phyloP scores from a whole-genome alignment of 2,797 vertebrate species.

The Syngnathus rostellatus region DNA sequence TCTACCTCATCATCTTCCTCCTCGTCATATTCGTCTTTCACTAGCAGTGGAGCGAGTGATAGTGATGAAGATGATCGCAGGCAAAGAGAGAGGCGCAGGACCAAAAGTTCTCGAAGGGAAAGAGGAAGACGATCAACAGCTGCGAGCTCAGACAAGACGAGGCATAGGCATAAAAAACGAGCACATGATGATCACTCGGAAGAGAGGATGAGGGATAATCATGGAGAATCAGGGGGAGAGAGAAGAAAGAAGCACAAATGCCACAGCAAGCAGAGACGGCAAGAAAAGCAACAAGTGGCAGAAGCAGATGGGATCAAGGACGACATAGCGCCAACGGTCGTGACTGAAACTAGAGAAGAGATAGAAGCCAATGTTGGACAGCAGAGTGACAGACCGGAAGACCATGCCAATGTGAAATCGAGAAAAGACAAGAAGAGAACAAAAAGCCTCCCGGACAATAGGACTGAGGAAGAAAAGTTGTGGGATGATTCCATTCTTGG shows the following conservation, averaged over 20 bases:
- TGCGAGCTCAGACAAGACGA: conserved; percentile 30
- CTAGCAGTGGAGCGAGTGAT: conserved; percentile 44
- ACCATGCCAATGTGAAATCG: conserved; percentile 57
- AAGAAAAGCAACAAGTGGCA: conserved; percentile 22
- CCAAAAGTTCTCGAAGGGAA: conserved; percentile 28
- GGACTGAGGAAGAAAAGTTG: conserved; percentile 82
- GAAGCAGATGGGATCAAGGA: conserved; percentile 16
- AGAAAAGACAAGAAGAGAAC: conserved; percentile 72
- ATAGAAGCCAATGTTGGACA: conserved; percentile 39
- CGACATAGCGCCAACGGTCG: conserved; percentile 30
- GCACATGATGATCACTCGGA: conserved; percentile 21
- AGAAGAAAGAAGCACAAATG: conserved; percentile 25
- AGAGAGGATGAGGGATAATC: conserved; percentile 40
- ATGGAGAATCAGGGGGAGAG: conserved; percentile 27
- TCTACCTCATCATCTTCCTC: conserved; percentile 38
- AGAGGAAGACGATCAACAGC: conserved; percentile 27
- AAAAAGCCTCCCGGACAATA: conserved; percentile 54
- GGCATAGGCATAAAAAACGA: conserved; percentile 37
- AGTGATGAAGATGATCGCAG: conserved; percentile 37
- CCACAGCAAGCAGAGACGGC: conserved; percentile 22
- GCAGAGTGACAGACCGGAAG: conserved; percentile 22
- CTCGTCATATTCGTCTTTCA: conserved; percentile 33
- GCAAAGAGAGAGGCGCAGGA: conserved; percentile 35
- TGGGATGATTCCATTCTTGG: conserved; percentile 84
- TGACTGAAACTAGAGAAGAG: conserved; percentile 26